These are phyloP conservation scores for Drosophila prolongata DNA, from an alignment of 2,888 invertebrate genomes.

Conservation along the genomic window DNA sequence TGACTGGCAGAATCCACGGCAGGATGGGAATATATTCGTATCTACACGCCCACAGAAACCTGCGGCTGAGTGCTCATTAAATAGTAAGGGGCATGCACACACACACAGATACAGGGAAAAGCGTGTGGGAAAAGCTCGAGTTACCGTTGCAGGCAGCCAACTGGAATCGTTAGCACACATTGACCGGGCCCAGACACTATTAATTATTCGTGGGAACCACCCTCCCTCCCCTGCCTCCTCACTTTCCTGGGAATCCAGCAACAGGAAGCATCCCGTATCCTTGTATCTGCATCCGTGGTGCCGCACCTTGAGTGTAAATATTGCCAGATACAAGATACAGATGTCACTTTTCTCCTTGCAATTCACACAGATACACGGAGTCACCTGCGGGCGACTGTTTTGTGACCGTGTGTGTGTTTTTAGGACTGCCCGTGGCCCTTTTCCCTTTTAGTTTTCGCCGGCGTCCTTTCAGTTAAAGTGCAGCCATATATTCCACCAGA, in stretches of 20 bases:
- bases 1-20: conserved; percentile 34
- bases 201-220: conserved; percentile 58
- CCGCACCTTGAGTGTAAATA: conserved; percentile 55
- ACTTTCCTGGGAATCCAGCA: conserved; percentile 13
- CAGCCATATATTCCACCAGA: conserved; percentile 51
- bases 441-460: conserved; percentile 40
- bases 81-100: conserved; percentile 54
- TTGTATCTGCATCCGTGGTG: conserved; percentile 41
- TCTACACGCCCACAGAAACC: conserved; percentile 35
- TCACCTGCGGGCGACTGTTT: neutral
- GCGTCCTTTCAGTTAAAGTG: conserved; percentile 50
- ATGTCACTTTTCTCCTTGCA: conserved; percentile 41
- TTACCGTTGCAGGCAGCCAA: conserved; percentile 33
- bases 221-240: too few species aligned
- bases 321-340: conserved; percentile 40
- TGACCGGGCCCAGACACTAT: conserved; percentile 55
- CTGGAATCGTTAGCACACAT: conserved; percentile 54
- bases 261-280: conserved; percentile 37
- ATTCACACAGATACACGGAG: conserved; percentile 28
- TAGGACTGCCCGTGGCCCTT: conserved; percentile 24
- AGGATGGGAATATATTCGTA: conserved; percentile 12
- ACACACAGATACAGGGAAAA: conserved; percentile 23
- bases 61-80: conserved; percentile 58
- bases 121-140: conserved; percentile 27
- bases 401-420: conserved; percentile 1